phyloP scores from a whole-genome alignment of 2,113 vertebrate genomes.

The Accipiter virgatus region DNA sequence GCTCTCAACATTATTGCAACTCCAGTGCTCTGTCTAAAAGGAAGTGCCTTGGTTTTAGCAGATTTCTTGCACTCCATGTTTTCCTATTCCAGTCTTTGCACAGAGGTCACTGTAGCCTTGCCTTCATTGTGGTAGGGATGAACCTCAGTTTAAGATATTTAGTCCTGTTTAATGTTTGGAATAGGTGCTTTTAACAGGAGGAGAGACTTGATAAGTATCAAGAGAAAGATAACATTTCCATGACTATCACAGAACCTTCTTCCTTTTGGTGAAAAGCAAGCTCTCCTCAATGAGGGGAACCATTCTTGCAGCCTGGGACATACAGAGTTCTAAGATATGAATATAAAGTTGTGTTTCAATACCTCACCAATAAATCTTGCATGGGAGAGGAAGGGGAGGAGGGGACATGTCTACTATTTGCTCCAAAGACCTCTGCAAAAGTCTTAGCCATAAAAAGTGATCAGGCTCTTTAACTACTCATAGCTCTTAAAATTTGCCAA shows the following conservation, averaged over 20 bases:
- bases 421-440: neutral
- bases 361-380: neutral
- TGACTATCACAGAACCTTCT: neutral
- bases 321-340: neutral
- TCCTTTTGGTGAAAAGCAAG: neutral
- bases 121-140: neutral
- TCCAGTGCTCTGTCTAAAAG: neutral
- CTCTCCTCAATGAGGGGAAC: neutral
- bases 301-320: neutral
- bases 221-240: neutral
- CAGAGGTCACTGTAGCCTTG: neutral
- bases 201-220: neutral
- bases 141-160: neutral
- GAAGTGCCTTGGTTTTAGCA: neutral
- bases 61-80: neutral
- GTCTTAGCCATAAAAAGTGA: neutral
- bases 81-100: neutral
- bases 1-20: neutral
- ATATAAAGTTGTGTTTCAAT: neutral
- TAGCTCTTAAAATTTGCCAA: neutral
- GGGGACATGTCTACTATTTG: neutral
- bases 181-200: neutral
- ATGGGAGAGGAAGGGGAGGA: neutral
- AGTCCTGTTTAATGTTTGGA: neutral
- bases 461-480: neutral